Evolutionary conservation across 2,797 vertebrate species (phyloP).

Genomic region (Kryptolebias ocellatus): DNA sequence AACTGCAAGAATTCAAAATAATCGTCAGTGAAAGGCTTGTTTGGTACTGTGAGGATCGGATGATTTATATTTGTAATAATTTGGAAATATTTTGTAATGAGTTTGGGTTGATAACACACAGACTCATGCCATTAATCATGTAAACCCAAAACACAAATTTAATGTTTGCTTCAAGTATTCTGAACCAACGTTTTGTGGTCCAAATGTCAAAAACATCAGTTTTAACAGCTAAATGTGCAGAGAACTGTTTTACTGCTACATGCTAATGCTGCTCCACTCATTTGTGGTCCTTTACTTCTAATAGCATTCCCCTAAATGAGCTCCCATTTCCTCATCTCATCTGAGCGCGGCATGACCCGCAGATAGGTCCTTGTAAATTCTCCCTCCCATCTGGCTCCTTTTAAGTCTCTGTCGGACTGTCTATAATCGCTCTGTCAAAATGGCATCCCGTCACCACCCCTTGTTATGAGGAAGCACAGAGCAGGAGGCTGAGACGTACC

Average conservation of each 20-base stretch:
- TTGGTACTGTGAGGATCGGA: too few relatives aligned
- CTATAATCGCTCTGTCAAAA: conserved; percentile 75
- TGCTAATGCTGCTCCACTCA: conserved; percentile 64
- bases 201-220: conserved; percentile 22
- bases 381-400: conserved; percentile 72
- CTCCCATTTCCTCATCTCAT: conserved; percentile 75
- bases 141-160: background rate
- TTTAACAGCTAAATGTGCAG: conserved; percentile 35
- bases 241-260: conserved; percentile 19
- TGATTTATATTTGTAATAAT: too few relatives aligned
- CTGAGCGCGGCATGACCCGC: conserved; percentile 66
- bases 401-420: conserved; percentile 73
- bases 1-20: too few relatives aligned
- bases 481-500: conserved; percentile 64
- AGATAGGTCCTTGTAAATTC: conserved; percentile 65
- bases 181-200: conserved; percentile 9
- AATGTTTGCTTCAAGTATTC: conserved; percentile 12
- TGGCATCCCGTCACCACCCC: conserved; percentile 71
- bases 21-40: too few relatives aligned
- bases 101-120: too few relatives aligned
- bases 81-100: too few relatives aligned
- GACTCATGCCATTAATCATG: background rate
- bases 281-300: conserved; percentile 68
- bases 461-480: conserved; percentile 72
- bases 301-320: conserved; percentile 67